These are phyloP conservation scores for Leptopterna dolabrata DNA, from an alignment of 2,888 invertebrate genomes.

Conservation along the genomic window DNA sequence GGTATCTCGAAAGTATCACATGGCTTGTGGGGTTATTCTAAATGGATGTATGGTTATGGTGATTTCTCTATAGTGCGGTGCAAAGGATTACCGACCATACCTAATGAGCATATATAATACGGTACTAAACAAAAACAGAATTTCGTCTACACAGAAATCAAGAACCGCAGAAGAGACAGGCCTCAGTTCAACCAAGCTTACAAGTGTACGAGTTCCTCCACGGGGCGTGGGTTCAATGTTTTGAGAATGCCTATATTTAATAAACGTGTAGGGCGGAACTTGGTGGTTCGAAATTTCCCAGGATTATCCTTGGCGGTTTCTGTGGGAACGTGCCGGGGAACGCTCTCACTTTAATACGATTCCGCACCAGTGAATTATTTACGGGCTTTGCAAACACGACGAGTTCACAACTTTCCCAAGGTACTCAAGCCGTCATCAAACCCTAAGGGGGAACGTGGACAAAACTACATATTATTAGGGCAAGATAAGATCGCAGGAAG, in stretches of 20 bases:
- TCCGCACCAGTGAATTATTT: slow-evolving; percentile 45
- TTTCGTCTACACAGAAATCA: no score
- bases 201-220: neutral
- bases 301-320: slow-evolving; percentile 30
- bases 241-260: neutral
- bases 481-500: neutral
- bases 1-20: no score
- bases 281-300: neutral
- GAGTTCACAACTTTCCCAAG: slow-evolving; percentile 49
- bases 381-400: slow-evolving; percentile 3
- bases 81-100: no score
- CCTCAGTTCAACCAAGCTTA: no score
- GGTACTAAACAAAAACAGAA: no score
- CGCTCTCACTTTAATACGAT: slow-evolving; percentile 28
- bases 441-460: neutral
- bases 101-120: no score
- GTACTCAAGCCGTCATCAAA: neutral
- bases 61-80: no score
- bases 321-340: slow-evolving; percentile 39
- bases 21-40: no score
- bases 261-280: neutral
- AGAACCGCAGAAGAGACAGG: no score
- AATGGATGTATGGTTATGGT: no score
- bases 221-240: neutral
- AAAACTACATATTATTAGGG: slow-evolving; percentile 9